phyloP scores from a whole-genome alignment of 1,140 invertebrate species.

The Bombus picipes region DNA sequence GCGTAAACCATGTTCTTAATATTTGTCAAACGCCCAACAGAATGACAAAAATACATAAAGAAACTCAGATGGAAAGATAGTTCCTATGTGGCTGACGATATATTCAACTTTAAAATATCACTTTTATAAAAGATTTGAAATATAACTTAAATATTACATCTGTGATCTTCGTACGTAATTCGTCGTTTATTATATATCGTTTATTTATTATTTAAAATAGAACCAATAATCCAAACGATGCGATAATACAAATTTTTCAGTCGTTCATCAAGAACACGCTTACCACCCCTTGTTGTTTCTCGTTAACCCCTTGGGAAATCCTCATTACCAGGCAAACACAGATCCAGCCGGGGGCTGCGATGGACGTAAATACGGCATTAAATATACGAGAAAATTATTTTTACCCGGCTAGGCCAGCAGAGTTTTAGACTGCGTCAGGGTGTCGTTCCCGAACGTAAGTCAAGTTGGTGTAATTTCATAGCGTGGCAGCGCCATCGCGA shows the following conservation, averaged over 20 bases:
- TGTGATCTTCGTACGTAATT: no score
- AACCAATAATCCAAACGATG: background rate
- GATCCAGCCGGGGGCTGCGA: constrained; percentile 35
- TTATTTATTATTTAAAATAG: background rate
- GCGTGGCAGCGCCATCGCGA: constrained; percentile 70
- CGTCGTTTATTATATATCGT: background rate
- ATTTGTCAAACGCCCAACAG: no score
- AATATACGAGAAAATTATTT: constrained; percentile 67
- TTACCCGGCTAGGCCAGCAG: constrained; percentile 36
- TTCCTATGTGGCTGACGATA: background rate
- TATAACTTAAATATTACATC: no score
- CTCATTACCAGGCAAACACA: constrained; percentile 20
- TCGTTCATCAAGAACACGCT: background rate
- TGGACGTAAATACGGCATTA: constrained; percentile 62
- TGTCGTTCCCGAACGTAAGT: constrained; percentile 70
- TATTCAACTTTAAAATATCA: no score
- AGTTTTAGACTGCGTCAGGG: constrained; percentile 56
- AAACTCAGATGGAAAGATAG: no score
- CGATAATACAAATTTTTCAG: background rate
- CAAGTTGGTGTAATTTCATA: constrained; percentile 72
- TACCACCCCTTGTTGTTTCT: background rate
- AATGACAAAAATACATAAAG: no score
- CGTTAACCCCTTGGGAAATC: constrained; percentile 19
- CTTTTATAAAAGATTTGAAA: no score
- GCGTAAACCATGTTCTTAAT: no score